Conservation (phyloP, 2,888 invertebrate species). For the Plebejus anna region DNA sequence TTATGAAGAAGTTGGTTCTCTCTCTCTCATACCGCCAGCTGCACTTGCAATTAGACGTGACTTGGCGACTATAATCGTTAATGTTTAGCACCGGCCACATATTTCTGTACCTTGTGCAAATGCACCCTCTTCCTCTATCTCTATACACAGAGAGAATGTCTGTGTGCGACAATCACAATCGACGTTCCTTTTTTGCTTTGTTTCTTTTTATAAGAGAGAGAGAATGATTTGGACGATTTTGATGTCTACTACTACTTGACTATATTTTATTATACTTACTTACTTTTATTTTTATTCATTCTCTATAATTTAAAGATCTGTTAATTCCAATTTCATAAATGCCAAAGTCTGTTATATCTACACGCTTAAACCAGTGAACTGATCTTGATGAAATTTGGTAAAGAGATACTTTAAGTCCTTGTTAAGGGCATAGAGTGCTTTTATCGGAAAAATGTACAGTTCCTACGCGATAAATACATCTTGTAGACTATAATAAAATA, state of each 20-base stretch:
- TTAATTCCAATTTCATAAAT: too few species aligned
- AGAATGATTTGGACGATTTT: background rate
- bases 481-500: too few species aligned
- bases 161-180: conserved; percentile 28
- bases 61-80: conserved; percentile 76
- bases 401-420: too few species aligned
- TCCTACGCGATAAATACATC: too few species aligned
- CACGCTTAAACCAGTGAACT: too few species aligned
- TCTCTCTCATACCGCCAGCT: conserved; percentile 50
- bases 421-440: too few species aligned
- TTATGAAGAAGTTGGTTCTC: conserved; percentile 31
- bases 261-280: background rate
- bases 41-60: conserved; percentile 75
- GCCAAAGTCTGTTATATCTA: too few species aligned
- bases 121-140: conserved; percentile 56
- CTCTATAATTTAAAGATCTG: too few species aligned
- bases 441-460: too few species aligned
- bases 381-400: too few species aligned
- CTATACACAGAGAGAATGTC: background rate
- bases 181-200: conserved; percentile 7
- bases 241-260: background rate
- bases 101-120: conserved; percentile 75
- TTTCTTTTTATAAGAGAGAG: background rate
- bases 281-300: too few species aligned
- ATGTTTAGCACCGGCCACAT: conserved; percentile 77